Evolutionary conservation across 1,140 invertebrate species (phyloP), one percentile per base, ranked within the genome.

Genomic region (Mizuhopecten yessoensis): DNA sequence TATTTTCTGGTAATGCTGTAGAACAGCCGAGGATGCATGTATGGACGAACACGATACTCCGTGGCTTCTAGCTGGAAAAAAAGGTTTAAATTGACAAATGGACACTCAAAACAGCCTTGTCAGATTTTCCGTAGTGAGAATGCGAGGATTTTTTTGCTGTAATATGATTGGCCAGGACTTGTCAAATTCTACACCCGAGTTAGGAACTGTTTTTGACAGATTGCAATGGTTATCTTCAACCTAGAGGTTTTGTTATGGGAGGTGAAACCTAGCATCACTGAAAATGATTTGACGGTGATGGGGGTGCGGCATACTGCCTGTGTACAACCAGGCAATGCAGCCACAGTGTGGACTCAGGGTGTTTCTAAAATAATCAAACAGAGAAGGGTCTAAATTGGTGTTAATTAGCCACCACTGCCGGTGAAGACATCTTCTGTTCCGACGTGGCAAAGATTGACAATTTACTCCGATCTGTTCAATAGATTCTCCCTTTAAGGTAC

Each of bases 341-440:
- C 57, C 57, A 29, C 57, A 75, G 57, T 17, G 57, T n/a, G 57
- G 57, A 75, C 57, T 75, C 20, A 5, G 57, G 57, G 57, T 75
- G 57, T 75, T 75, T 75, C 57, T 75, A 29, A 75, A 75, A 75
- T 75, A 75, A 75, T 75, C 57, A 75, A 29, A 75, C 57, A 17
- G 1, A 29, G n/a, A 75, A 75, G n/a, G 57, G n/a, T 75, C 17
- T 75, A 75, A 75, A 75, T 75, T 75, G 57, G 57, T 75, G 57
- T 75, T 75, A 75, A 75, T 75, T 75, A 75, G 57, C n/a, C 11
- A 29, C 23, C 57, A 29, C 57, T 75, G 57, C 17, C 57, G 23
- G 57, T 75, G 57, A 75, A 3, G 57, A 75, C 5, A 29, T 75
- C 57, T 75, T 75, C 57, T 75, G 57, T 75, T n/a, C 57, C 57